Conservation (phyloP, 2,888 invertebrate genomes). For the Polyploca ridens region DNA sequence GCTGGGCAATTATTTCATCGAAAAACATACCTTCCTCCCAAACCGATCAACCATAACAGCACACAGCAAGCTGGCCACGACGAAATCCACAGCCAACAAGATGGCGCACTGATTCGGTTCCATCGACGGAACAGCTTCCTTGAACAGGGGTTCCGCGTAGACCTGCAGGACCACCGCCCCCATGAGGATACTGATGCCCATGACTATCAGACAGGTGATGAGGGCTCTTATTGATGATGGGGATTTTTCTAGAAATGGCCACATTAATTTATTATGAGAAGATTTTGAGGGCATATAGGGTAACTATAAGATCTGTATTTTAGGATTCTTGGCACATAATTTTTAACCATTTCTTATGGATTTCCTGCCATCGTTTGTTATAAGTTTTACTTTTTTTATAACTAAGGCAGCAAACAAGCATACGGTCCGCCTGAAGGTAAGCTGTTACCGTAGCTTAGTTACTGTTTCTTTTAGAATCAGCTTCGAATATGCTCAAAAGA, state of each 20-base stretch:
- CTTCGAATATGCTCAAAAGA: no score
- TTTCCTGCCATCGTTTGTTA: no score
- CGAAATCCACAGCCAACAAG: constrained; percentile 61
- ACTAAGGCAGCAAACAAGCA: no score
- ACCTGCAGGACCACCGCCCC: constrained; percentile 71
- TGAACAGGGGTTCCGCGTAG: constrained; percentile 72
- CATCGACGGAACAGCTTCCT: constrained; percentile 69
- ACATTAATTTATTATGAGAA: no score
- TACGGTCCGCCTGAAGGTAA: no score
- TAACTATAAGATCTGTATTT: no score
- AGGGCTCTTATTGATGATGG: constrained; percentile 57
- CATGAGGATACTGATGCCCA: constrained; percentile 66
- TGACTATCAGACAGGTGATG: constrained; percentile 45
- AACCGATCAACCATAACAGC: constrained; percentile 57
- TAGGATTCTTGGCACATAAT: no score
- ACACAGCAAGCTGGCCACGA: constrained; percentile 59
- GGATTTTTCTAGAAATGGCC: constrained; percentile 58
- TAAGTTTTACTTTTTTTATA: no score
- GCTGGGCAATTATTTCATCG: constrained; percentile 46
- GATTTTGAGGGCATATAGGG: no score
- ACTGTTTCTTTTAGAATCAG: no score
- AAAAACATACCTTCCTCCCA: constrained; percentile 65
- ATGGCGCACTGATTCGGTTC: constrained; percentile 70
- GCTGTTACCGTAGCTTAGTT: no score
- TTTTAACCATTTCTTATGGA: no score